Base-by-base conservation (phyloP, 2,888 invertebrate genomes). In the Phoenoteleia sp. region DNA sequence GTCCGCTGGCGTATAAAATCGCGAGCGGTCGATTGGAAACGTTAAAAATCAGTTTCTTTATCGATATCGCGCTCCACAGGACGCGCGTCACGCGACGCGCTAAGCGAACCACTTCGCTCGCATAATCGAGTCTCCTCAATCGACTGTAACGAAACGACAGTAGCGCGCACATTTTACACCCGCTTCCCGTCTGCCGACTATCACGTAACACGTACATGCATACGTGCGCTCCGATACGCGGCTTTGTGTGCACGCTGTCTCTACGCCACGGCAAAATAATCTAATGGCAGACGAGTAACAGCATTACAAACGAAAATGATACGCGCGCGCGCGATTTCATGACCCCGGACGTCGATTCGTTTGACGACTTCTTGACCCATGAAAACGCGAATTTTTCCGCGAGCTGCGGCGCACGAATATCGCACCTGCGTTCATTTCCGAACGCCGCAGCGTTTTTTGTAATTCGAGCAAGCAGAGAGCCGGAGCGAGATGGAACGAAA, bases 21-120 rank as follows among this genome's bases (percentile, higher is more conserved):
- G 88, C 85, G 86, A 52, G 87, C 90, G 87, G 88, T 88, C 91
- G 89, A 87, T 91, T 84, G 92, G 90, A 91, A 92, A 92, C 87
- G 89, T 90, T 91, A 92, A 92, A 92, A 92, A 92, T 92, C 90
- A 92, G 90, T 91, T 91, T 88, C 89, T 89, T 86, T 83, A 81
- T 67, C 85, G 80, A 79, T 71, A 69, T 83, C 81, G 69, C 82
- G 81, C 84, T 84, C 69, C 77, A 66, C 54, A 60, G 75, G 71
- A 76, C 62, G 74, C 81, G 56, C 72, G 75, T 66, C 67, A 69
- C 80, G 60, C 62, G 76, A 79, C 64, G 71, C 75, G 74, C 83
- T 69, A 83, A 82, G 62, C 82, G 83, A 79, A 69, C 85, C 85
- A 82, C 76, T 80, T 76, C 76, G 74, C 74, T 83, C 80, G 83